Base-by-base conservation (phyloP, 2,113 vertebrate genomes). In the Scolopax mira region DNA sequence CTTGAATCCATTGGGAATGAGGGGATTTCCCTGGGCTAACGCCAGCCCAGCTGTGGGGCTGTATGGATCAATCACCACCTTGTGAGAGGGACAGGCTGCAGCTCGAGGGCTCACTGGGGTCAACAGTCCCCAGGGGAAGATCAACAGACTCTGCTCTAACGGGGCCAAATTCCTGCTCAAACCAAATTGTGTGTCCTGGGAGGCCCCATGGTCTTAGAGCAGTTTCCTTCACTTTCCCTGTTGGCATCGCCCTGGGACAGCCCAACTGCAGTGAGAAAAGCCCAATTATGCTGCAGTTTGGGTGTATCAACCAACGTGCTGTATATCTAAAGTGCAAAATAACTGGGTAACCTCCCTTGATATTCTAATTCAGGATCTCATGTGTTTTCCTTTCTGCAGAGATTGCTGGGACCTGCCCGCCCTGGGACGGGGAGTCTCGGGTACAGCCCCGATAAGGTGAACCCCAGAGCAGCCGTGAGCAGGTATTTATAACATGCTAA, bases 401-500 rank as follows among this genome's bases (percentile, higher is more conserved):
- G 31, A 11, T 39, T 21, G 22, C 55, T 46, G 14, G 57, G 25
- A 7, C 54, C 78, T 6, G 65, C 1, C 25, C 30, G 13, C 49
- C 61, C 75, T 27, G 62, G 19, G 75, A 35, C 52, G 21, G 5
- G 2, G 79, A 64, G 69, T 8, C 35, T 66, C 69, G 19, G 10
- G 21, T 30, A 11, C 4, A 0, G 22, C 28, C 81, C 90, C 4
- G 11, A 17, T 3, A 19, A 9, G 41, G 27, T 65, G 62, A 65
- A 35, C 30, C 90, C 85, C 15, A 2, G 39, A 2, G 64, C 62
- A 41, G 80, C 11, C 13, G 55, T 7, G 5, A 67, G 49, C 48
- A 19, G 80, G 49, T 69, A 94, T 95, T 97, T 97, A 82, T 80
- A 94, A 71, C 60, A 30, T 25, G 28, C 67, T 61, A 60, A 92